Evolutionary conservation across 2,888 invertebrate genomes (phyloP).

Genomic region (Spicauda simplicius): DNA sequence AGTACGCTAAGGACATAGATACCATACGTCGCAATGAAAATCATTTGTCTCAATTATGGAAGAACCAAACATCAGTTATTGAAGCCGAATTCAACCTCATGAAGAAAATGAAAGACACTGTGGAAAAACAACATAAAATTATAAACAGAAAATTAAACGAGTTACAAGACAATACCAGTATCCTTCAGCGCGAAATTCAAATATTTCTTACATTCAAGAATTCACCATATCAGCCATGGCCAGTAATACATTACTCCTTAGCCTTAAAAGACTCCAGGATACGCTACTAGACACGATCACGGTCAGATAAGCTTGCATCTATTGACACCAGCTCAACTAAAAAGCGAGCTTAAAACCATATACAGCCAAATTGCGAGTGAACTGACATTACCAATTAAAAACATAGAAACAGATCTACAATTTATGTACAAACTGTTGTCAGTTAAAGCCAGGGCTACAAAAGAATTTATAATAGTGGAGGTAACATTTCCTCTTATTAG

Average conservation of each 20-base stretch:
- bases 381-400: constrained; percentile 19
- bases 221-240: constrained; percentile 17
- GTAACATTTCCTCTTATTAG: constrained; percentile 41
- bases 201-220: constrained; percentile 20
- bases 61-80: constrained; percentile 37
- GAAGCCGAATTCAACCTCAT: constrained; percentile 33
- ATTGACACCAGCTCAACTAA: constrained; percentile 28
- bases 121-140: constrained; percentile 30
- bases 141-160: constrained; percentile 32
- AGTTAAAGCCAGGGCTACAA: constrained; percentile 34
- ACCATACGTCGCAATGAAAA: constrained; percentile 28
- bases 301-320: constrained; percentile 25
- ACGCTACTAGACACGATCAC: constrained; percentile 6
- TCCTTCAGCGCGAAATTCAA: constrained; percentile 21
- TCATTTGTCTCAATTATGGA: constrained; percentile 26
- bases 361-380: constrained; percentile 19
- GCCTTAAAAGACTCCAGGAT: constrained; percentile 15
- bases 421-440: constrained; percentile 8
- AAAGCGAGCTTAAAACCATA: constrained; percentile 27
- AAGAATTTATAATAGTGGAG: constrained; percentile 42
- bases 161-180: constrained; percentile 23
- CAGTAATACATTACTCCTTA: constrained; percentile 6
- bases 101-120: constrained; percentile 25
- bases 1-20: constrained; percentile 17
- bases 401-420: constrained; percentile 30